A percentile compares a stretch with the other conserved stretches of the same genome.
Conservation (phyloP, 2,113 vertebrate species). For the Smithornis capensis region DNA sequence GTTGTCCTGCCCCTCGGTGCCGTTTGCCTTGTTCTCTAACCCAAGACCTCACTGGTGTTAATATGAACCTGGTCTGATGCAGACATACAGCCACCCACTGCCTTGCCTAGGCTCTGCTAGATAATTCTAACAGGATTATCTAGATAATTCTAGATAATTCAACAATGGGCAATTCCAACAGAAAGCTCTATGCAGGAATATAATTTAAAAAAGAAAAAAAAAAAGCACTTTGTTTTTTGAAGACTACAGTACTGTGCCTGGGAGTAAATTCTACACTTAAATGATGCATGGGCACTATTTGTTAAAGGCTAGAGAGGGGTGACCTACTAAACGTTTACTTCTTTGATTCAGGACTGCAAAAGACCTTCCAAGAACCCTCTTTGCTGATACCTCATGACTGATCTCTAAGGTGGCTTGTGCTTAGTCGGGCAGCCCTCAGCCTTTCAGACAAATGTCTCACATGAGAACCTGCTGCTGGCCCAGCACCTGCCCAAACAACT, state of each 20-base stretch:
- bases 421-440: background rate
- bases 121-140: no score
- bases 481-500: background rate
- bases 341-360: background rate
- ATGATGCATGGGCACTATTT: background rate
- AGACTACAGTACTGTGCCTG: background rate
- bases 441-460: background rate
- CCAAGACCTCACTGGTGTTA: background rate
- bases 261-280: background rate
- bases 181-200: background rate
- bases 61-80: background rate
- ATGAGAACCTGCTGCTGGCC: background rate
- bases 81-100: background rate
- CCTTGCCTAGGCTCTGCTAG: fast-evolving
- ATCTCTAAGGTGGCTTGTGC: background rate
- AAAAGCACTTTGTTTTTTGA: background rate
- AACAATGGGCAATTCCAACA: background rate
- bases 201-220: background rate
- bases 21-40: background rate
- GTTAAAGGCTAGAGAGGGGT: background rate
- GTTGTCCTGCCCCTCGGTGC: background rate
- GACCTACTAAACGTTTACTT: background rate
- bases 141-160: background rate
- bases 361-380: background rate
- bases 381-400: background rate